Conservation (phyloP, 1,140 invertebrate genomes). For the Meloidogyne exigua region DNA sequence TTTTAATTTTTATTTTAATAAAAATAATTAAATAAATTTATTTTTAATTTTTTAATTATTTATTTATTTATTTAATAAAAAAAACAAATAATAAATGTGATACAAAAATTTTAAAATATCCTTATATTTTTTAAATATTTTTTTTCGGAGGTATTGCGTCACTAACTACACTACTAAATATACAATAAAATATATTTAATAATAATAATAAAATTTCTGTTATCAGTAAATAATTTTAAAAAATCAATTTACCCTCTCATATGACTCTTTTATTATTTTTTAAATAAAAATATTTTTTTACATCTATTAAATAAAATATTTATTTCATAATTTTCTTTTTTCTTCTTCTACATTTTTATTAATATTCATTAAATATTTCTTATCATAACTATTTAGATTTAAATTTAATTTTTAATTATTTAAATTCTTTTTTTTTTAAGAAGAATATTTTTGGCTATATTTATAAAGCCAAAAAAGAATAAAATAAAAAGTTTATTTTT, state of each 20-base stretch:
- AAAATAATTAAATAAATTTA: too few relatives aligned
- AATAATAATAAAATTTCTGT: background rate
- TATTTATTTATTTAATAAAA: too few relatives aligned
- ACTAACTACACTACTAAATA: background rate
- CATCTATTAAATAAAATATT: too few relatives aligned
- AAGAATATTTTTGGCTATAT: background rate
- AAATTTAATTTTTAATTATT: too few relatives aligned
- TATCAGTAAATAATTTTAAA: conserved; percentile 5
- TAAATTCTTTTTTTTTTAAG: background rate
- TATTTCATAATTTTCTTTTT: background rate
- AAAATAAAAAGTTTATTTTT: background rate
- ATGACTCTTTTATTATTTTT: background rate
- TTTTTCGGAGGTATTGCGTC: background rate
- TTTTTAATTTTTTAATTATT: too few relatives aligned
- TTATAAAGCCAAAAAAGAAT: background rate
- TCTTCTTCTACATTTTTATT: too few relatives aligned
- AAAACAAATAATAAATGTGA: too few relatives aligned
- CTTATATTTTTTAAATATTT: background rate
- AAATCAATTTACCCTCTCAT: background rate
- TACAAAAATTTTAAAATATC: too few relatives aligned
- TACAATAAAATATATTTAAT: background rate
- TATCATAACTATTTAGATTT: too few relatives aligned
- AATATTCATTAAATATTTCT: too few relatives aligned
- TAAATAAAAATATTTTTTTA: background rate
- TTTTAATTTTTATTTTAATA: too few relatives aligned